Evolutionary conservation across 2,797 vertebrate genomes (phyloP).

Genomic region (Pipistrellus kuhlii): DNA sequence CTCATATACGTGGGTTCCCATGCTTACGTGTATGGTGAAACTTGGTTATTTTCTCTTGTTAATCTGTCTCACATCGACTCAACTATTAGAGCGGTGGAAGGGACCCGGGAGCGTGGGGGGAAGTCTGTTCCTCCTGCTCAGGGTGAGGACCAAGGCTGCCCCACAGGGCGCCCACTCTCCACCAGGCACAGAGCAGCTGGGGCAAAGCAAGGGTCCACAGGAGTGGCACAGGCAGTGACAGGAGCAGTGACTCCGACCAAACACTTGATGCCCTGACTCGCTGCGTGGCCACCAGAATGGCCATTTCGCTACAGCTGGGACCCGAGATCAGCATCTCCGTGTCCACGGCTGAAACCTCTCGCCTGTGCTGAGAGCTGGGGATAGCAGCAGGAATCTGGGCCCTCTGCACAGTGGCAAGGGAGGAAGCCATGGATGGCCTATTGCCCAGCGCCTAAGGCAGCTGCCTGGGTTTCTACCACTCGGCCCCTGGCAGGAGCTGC

Average conservation of each 20-base stretch:
- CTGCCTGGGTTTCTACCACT: neutral
- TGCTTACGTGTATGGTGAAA: neutral
- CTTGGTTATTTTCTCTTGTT: neutral
- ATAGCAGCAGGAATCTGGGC: neutral
- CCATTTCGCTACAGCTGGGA: neutral
- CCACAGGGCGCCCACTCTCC: accelerated
- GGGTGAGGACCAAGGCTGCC: neutral
- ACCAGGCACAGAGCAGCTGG: accelerated
- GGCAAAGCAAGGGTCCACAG: neutral
- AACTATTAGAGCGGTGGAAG: neutral
- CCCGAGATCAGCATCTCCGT: neutral
- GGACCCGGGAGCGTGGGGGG: neutral
- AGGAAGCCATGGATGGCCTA: neutral
- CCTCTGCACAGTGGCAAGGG: accelerated
- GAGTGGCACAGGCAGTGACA: no score
- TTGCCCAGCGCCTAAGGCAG: neutral
- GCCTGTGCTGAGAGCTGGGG: neutral
- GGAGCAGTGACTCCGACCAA: accelerated
- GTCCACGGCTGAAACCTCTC: neutral
- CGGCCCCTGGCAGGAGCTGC: accelerated
- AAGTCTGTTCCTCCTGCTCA: no score
- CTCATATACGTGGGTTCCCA: neutral
- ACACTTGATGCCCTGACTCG: neutral
- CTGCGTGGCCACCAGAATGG: accelerated
- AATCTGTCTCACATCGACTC: neutral